phyloP scores from a whole-genome alignment of 2,888 invertebrate genomes.

The Trachelus troglodyta region DNA sequence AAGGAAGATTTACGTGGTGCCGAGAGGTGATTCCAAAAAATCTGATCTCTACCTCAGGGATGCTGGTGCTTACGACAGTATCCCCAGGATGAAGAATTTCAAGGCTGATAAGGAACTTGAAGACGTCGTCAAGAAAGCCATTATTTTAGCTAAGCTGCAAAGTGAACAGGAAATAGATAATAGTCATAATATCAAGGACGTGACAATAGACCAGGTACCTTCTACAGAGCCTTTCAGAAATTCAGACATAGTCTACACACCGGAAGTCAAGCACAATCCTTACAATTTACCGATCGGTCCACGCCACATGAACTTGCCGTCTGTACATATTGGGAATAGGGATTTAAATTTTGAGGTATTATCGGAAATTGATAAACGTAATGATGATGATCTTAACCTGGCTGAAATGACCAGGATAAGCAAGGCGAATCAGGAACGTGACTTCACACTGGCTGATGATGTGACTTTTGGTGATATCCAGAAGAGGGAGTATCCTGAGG shows the following conservation, averaged over 20 bases:
- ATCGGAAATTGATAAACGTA: too few relatives aligned
- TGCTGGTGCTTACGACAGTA: background rate
- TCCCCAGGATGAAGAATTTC: background rate
- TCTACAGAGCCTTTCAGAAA: background rate
- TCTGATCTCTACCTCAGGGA: too few relatives aligned
- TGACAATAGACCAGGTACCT: background rate
- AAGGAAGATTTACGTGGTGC: background rate
- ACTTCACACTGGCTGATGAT: background rate
- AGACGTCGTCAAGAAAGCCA: constrained; percentile 20
- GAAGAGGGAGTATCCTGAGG: too few relatives aligned
- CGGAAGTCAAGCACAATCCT: constrained; percentile 4
- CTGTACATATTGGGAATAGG: background rate
- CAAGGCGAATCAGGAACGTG: background rate
- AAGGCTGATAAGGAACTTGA: constrained; percentile 19
- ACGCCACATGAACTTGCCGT: background rate
- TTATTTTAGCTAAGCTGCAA: constrained; percentile 5
- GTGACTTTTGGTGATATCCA: too few relatives aligned
- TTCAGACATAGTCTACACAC: background rate
- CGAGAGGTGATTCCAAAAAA: background rate
- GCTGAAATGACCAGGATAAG: background rate
- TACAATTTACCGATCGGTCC: background rate
- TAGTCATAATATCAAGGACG: background rate
- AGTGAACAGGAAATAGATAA: background rate
- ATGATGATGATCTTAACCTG: background rate
- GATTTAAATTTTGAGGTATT: background rate